These are phyloP conservation scores for Lithophane leautieri DNA, from an alignment of 2,888 invertebrate genomes.

Conservation along the genomic window DNA sequence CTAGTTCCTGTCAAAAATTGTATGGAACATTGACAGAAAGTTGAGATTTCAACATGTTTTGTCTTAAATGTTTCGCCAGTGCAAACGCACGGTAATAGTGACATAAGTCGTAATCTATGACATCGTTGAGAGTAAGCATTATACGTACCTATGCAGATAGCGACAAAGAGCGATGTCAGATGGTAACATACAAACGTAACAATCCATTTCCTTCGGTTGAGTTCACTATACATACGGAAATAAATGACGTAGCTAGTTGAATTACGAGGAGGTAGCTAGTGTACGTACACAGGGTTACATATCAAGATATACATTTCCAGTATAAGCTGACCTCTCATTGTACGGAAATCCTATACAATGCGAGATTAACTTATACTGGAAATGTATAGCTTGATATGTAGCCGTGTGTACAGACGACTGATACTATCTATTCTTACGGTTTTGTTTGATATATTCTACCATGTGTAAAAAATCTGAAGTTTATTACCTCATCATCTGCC, in stretches of 20 bases:
- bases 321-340: no score
- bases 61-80: no score
- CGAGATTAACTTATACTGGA: no score
- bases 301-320: no score
- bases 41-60: no score
- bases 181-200: slow-evolving; percentile 30
- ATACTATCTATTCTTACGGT: slow-evolving; percentile 14
- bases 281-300: no score
- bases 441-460: neutral
- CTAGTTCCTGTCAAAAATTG: no score
- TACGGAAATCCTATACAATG: no score
- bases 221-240: slow-evolving; percentile 9
- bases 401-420: neutral
- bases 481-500: no score
- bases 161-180: slow-evolving; percentile 10
- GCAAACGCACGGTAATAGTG: no score
- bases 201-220: slow-evolving; percentile 20
- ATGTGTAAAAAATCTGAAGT: neutral
- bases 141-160: neutral
- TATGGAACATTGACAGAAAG: no score
- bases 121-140: neutral
- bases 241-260: slow-evolving; percentile 1
- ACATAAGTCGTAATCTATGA: neutral
- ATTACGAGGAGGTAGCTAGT: neutral
- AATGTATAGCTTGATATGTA: no score